Conservation (phyloP, 2,797 vertebrate genomes). For the Rhabdomys pumilio region DNA sequence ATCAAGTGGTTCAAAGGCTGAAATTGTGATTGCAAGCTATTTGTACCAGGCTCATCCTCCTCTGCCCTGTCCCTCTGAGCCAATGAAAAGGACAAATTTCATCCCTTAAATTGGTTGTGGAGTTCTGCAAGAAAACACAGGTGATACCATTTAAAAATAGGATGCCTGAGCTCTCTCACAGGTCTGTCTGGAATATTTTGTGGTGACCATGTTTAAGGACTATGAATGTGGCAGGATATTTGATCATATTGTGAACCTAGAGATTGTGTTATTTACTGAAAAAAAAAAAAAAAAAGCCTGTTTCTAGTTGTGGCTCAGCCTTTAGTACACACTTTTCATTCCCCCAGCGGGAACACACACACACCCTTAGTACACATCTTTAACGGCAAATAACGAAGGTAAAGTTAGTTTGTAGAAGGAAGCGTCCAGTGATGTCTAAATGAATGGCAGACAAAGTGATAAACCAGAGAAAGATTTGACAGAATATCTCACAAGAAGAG, state of each 20-base stretch:
- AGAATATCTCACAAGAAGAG: neutral
- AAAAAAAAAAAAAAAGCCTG: neutral
- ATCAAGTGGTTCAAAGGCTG: neutral
- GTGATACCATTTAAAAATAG: neutral
- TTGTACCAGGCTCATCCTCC: neutral
- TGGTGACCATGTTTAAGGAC: neutral
- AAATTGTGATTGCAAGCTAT: neutral
- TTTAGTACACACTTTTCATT: neutral
- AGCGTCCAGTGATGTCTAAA: neutral
- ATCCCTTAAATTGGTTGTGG: neutral
- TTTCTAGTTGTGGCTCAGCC: neutral
- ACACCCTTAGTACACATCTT: neutral
- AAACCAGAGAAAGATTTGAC: neutral
- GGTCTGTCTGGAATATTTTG: neutral
- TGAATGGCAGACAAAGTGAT: neutral
- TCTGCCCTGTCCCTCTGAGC: neutral
- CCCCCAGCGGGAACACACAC: neutral
- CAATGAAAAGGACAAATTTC: neutral
- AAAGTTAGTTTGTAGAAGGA: neutral
- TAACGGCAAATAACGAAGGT: neutral
- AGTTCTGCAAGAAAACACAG: neutral
- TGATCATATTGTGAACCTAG: neutral
- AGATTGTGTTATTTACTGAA: neutral
- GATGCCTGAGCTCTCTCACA: neutral
- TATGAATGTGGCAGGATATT: neutral